Evolutionary conservation across 2,888 invertebrate species (phyloP), one percentile per base, ranked within the genome.

Genomic region (Noctua pronuba): DNA sequence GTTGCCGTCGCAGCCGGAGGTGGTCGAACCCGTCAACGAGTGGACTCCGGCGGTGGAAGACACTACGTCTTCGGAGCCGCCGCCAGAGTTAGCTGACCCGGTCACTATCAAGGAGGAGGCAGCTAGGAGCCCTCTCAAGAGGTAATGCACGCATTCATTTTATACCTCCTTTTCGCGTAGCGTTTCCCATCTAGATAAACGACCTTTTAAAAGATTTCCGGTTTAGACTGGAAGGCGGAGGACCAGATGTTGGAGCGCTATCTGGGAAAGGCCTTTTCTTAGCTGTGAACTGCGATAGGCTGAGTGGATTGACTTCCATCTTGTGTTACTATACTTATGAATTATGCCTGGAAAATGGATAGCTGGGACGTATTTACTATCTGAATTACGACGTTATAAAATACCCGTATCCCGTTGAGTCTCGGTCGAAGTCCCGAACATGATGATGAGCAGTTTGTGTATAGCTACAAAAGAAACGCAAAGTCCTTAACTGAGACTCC

Each of bases 1-100:
- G 24, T 90, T 89, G 46, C 88, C 91, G 21, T 84, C 90, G 5
- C 94, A 94, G 77, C 92, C 91, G 21, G 90, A 89, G 18, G 73
- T 88, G 0, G 94, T 94, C 62, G 91, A 89, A 64, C 90, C 92
- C 55, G 88, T 92, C 58, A 83, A 35, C 0, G 96, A 96, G 77
- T 96, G 95, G 96, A 92, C 95, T 44, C 95, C 95, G 0, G 94
- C 94, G 1, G 94, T 94, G 2, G 96, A 96, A 68, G 96, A 96
- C 77, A 94, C 94, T 73, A 93, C 94, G 21, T 94, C 94, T 13
- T 93, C 95, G 0, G 96, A 95, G 80, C 88, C 92, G 68, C 85
- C 92, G 55, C 79, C 92, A 0, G 95, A 94, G 21, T 87, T 86
- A 24, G 67, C 91, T 18, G 89, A 90, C 38, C 90, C 88, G 24